Percentiles rank a stretch among this genome's conserved stretches.
These are phyloP conservation scores for Cyrtodaria siliqua DNA, from an alignment of 2,888 invertebrate species.

Conservation along the genomic window DNA sequence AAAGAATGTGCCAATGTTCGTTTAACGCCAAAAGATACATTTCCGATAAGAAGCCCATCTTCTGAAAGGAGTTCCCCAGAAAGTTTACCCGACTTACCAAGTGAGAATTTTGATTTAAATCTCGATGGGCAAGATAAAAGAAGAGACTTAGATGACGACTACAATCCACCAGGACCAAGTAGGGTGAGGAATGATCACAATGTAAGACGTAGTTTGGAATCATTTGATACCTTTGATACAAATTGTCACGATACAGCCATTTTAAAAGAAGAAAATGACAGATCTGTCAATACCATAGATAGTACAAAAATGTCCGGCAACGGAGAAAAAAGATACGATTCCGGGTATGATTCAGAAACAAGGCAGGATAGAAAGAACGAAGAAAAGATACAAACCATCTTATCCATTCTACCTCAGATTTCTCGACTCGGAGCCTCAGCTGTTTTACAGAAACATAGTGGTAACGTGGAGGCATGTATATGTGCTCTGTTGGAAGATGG, in stretches of 20 bases:
- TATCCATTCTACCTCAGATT: constrained; percentile 41
- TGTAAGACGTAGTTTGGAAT: too few relatives aligned
- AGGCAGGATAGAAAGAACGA: not conserved
- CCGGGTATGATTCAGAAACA: not conserved
- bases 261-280: not conserved
- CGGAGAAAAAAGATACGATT: not conserved
- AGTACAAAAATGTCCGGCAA: not conserved
- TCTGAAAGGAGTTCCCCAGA: too few relatives aligned
- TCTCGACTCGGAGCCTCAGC: not conserved
- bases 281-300: not conserved
- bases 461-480: constrained; percentile 39
- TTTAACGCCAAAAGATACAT: too few relatives aligned
- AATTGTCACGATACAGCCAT: not conserved
- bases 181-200: too few relatives aligned
- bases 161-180: too few relatives aligned
- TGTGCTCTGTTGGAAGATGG: constrained; percentile 32
- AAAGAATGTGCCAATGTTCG: too few relatives aligned
- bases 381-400: constrained; percentile 17
- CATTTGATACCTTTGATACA: too few relatives aligned
- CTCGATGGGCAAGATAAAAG: too few relatives aligned
- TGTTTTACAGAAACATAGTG: constrained; percentile 17
- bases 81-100: too few relatives aligned
- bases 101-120: too few relatives aligned
- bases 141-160: too few relatives aligned
- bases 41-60: too few relatives aligned